These are phyloP conservation scores for Cremastinae sp. DNA, from an alignment of 2,888 invertebrate species.

Conservation along the genomic window DNA sequence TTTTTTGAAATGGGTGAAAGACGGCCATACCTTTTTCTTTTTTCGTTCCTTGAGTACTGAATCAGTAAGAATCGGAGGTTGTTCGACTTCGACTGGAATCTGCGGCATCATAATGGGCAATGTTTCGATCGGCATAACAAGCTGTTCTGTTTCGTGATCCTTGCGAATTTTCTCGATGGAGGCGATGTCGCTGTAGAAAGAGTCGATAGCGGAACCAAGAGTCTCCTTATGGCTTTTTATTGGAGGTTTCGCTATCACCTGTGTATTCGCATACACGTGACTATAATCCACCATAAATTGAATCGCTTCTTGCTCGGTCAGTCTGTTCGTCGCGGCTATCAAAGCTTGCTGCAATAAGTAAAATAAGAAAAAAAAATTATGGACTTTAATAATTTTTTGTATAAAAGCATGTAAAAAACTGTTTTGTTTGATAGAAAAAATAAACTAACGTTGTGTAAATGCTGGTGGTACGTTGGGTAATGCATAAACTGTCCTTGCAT, in stretches of 20 bases:
- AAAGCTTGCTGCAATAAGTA: slow-evolving; percentile 70
- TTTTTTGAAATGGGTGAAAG: too few relatives aligned
- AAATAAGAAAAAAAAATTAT: slow-evolving; percentile 2
- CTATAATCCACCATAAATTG: slow-evolving; percentile 76
- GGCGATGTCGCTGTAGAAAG: slow-evolving; percentile 84
- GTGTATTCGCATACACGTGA: slow-evolving; percentile 74
- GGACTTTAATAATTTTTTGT: background rate
- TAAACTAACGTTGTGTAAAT: slow-evolving; percentile 74
- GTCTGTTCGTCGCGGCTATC: slow-evolving; percentile 74
- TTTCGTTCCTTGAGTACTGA: slow-evolving; percentile 78
- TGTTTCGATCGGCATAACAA: slow-evolving; percentile 53
- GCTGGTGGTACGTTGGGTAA: slow-evolving; percentile 76
- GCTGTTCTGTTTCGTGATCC: slow-evolving; percentile 64
- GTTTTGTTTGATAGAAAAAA: background rate
- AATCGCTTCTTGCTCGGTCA: slow-evolving; percentile 73
- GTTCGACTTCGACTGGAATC: slow-evolving; percentile 64
- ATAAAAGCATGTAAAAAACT: background rate
- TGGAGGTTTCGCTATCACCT: slow-evolving; percentile 78
- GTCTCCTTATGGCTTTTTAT: slow-evolving; percentile 75
- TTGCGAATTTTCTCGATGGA: slow-evolving; percentile 79
- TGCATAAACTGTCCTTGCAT: slow-evolving; percentile 77
- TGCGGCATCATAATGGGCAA: slow-evolving; percentile 56
- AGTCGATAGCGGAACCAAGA: slow-evolving; percentile 82
- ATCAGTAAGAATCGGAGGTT: slow-evolving; percentile 61
- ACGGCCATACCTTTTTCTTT: slow-evolving; percentile 79